A percentile compares a stretch with the other conserved stretches of the same genome.
Evolutionary conservation across 2,797 vertebrate species (phyloP).

Genomic region (Melanotaenia boesemani): DNA sequence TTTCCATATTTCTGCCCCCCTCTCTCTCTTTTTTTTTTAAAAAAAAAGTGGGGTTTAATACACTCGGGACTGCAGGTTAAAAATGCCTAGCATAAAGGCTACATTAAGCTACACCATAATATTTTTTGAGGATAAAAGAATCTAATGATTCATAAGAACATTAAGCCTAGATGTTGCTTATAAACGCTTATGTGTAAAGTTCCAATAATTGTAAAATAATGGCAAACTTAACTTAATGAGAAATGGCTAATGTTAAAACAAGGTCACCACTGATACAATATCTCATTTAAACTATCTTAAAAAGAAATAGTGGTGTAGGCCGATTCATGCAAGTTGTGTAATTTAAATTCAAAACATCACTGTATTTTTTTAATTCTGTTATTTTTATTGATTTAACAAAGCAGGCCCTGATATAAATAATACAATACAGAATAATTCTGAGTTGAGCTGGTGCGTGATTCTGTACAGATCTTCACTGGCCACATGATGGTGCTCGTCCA

Average conservation of each 20-base stretch:
- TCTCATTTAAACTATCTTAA: neutral
- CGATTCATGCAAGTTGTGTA: neutral
- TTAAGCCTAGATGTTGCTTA: neutral
- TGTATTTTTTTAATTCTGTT: slow-evolving; percentile 25
- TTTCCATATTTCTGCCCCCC: no score
- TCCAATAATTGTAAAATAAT: neutral
- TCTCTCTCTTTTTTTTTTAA: neutral
- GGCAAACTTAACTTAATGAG: neutral
- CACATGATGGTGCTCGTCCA: slow-evolving; percentile 79
- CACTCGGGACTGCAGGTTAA: neutral
- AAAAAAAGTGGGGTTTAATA: slow-evolving; percentile 12
- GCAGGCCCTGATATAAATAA: slow-evolving; percentile 61
- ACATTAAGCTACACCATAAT: no score
- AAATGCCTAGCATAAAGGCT: neutral
- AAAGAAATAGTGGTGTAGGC: neutral
- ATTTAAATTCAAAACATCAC: slow-evolving; percentile 49
- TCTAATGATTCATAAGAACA: no score
- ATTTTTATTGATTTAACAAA: slow-evolving; percentile 68
- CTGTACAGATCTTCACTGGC: slow-evolving; percentile 54
- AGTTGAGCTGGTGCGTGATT: slow-evolving; percentile 42
- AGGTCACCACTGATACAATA: neutral
- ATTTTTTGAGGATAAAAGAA: no score
- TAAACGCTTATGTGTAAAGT: neutral
- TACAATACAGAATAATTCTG: slow-evolving; percentile 57
- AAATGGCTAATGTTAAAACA: neutral